Percentiles rank a stretch among this genome's conserved stretches.
These are phyloP conservation scores for Podotricha telesiphe DNA, from an alignment of 2,888 invertebrate species.

Conservation along the genomic window DNA sequence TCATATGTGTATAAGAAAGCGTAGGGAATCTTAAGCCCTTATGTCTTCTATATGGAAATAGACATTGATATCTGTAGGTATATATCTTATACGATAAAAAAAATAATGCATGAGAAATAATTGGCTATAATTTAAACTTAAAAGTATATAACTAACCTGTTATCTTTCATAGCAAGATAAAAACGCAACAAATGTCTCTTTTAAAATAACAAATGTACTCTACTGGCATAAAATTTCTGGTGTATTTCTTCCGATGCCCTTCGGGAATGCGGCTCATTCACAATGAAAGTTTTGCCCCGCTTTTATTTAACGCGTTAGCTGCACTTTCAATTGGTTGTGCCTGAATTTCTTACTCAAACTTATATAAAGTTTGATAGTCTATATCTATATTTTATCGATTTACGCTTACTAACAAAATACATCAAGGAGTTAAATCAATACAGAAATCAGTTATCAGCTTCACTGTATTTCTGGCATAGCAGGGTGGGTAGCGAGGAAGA, in stretches of 20 bases:
- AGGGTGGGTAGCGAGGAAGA: no score
- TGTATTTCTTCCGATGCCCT: conserved; percentile 9
- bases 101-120: no score
- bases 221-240: background rate
- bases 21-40: no score
- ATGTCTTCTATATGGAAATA: no score
- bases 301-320: conserved; percentile 16
- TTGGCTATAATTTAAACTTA: background rate
- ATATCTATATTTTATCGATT: background rate
- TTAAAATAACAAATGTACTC: background rate
- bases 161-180: background rate
- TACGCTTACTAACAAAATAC: no score
- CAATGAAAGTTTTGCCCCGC: conserved; percentile 4
- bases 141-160: background rate
- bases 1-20: no score
- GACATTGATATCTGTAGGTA: no score
- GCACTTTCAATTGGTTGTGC: background rate
- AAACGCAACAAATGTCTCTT: background rate
- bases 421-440: no score
- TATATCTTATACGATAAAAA: no score
- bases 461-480: no score
- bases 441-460: no score
- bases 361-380: background rate
- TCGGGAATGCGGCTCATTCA: conserved; percentile 16
- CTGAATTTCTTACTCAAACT: background rate